Evolutionary conservation across 2,888 invertebrate species (phyloP), one percentile per base, ranked within the genome.

Genomic region (Pelosia muscerda): DNA sequence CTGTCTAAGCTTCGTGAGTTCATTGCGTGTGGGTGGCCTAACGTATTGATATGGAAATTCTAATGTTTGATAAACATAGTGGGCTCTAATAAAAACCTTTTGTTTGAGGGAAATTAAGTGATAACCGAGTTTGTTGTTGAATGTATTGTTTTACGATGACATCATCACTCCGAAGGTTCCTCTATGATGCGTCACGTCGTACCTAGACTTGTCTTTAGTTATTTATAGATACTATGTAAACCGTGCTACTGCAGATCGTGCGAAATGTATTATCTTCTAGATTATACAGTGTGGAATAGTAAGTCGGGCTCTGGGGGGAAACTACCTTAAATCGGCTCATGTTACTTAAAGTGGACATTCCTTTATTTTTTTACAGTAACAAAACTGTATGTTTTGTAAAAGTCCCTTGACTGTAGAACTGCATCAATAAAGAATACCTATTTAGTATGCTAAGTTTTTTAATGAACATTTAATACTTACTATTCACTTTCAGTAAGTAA

Each of bases 1-100:
- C 58, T 59, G 53, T 31, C 49, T 49, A 19, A 59, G 53, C 65
- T 54, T 53, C 13, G 26, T n/a, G 65, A 31, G 31, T 58, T 15
- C n/a, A 34, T 56, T 49, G 61, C 49, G 66, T 56, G 19, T 56
- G 19, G 59, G 13, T 60, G 49, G 23, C n/a, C 28, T 65, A 60
- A 61, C 38, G 5, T 62, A 65, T 22, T 66, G 59, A 26, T 31
- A 60, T 53, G 15, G 10, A 66, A 61, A 42, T 25, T 54, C 22
- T 67, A 67, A 67, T 28, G 63, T 63, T 60, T 68, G 56, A 34
- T 64, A 22, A 31, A 56, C 19, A 15, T 9, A 49, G 23, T 22
- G 22, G 23, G 23, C 38, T 71, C 23, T 60, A 59, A 63, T n/a
- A 69, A 11, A 58, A 59, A 34, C 59, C 69, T 69, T 66, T 69